A percentile compares a stretch with the other conserved stretches of the same genome.
Evolutionary conservation across 2,797 vertebrate species (phyloP).

Genomic region (Gobio occitaniae): DNA sequence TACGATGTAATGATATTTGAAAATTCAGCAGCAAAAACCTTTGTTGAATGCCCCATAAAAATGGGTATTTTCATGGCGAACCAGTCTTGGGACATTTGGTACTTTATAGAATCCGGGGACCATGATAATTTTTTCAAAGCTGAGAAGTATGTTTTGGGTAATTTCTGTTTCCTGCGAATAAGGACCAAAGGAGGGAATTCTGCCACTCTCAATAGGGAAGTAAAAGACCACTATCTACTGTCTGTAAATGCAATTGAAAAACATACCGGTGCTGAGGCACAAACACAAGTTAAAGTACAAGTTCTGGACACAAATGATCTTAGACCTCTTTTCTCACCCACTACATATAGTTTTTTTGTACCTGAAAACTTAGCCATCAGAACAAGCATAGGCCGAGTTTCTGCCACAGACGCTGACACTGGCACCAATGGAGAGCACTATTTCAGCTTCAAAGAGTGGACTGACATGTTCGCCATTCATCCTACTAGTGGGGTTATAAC

Average conservation of each 20-base stretch:
- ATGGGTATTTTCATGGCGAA: constrained; percentile 83
- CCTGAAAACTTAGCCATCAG: constrained; percentile 83
- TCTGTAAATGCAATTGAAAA: constrained; percentile 83
- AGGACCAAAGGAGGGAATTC: constrained; percentile 88
- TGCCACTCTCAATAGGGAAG: constrained; percentile 85
- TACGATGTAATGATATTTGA: constrained; percentile 86
- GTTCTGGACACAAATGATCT: constrained; percentile 88
- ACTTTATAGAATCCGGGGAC: constrained; percentile 87
- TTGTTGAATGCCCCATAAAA: constrained; percentile 80
- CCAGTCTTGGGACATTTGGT: constrained; percentile 81
- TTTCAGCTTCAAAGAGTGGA: constrained; percentile 86
- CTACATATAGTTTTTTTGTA: constrained; percentile 83
- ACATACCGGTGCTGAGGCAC: constrained; percentile 76
- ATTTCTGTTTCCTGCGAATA: constrained; percentile 88
- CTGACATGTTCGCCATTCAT: constrained; percentile 85
- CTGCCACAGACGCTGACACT: constrained; percentile 86
- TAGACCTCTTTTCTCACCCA: constrained; percentile 86
- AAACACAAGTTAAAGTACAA: constrained; percentile 78
- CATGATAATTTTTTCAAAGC: constrained; percentile 87
- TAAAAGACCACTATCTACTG: constrained; percentile 82
- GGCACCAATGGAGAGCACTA: constrained; percentile 89
- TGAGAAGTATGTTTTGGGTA: constrained; percentile 83
- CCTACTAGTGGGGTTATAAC: constrained; percentile 84
- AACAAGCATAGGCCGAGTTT: constrained; percentile 83
- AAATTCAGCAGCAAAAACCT: constrained; percentile 88